Percentiles rank a stretch among this genome's conserved stretches.
These are phyloP conservation scores for Apostichopus californicus DNA, from an alignment of 35 echinoderm and acorn worm species.

Conservation along the genomic window DNA sequence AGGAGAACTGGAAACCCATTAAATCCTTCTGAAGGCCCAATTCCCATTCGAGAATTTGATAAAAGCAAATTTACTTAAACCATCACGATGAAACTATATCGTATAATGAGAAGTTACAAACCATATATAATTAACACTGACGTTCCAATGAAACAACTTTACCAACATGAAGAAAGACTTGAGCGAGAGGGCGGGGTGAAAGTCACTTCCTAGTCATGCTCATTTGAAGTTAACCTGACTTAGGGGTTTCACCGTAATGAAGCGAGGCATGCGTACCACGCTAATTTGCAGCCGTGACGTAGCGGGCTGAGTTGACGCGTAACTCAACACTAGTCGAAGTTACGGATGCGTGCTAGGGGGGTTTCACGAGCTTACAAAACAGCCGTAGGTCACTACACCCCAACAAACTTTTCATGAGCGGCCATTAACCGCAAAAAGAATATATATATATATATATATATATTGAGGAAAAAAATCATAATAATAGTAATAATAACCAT, in stretches of 20 bases:
- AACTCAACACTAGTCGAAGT: constrained; percentile 42
- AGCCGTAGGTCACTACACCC: constrained; percentile 18
- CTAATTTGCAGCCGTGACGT: constrained; percentile 50
- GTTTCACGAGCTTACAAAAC: neutral
- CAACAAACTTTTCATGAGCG: constrained; percentile 30
- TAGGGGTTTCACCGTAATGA: constrained; percentile 40
- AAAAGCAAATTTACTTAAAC: constrained; percentile 53
- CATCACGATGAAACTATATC: constrained; percentile 21
- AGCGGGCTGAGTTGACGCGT: constrained; percentile 21
- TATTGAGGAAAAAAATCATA: no score
- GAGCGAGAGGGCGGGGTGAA: constrained; percentile 44
- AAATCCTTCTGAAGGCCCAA: constrained; percentile 12
- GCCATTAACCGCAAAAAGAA: constrained; percentile 43
- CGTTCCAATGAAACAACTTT: constrained; percentile 51
- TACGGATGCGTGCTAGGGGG: constrained; percentile 46
- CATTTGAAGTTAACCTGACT: constrained; percentile 55
- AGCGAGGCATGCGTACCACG: constrained; percentile 55
- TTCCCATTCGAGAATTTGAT: constrained; percentile 42
- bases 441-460: no score
- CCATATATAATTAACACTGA: constrained; percentile 55
- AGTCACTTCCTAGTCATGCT: constrained; percentile 40
- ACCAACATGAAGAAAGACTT: constrained; percentile 10
- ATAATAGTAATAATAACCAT: no score
- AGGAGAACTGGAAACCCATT: constrained; percentile 13
- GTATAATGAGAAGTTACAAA: constrained; percentile 57